Percentiles rank a stretch among this genome's conserved stretches.
phyloP scores from a whole-genome alignment of 92 coral and sea anemone genomes.

The Epizoanthus scotinus region DNA sequence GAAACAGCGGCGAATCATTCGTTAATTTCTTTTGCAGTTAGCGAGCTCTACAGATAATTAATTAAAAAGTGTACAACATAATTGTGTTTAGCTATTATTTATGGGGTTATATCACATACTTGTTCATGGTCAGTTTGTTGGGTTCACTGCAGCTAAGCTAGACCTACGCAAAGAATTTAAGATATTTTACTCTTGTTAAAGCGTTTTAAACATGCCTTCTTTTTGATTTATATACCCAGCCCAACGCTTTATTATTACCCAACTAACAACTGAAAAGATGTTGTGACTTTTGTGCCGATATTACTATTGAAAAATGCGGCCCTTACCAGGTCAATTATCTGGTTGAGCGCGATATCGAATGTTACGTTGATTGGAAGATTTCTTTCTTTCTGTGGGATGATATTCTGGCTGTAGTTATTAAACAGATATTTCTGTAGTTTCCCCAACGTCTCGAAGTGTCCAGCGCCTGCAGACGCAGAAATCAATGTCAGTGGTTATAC shows the following conservation, averaged over 20 bases:
- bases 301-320: not conserved
- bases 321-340: conserved; percentile 90
- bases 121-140: not conserved
- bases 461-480: conserved; percentile 47
- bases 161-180: not conserved
- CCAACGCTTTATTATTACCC: not conserved
- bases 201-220: not conserved
- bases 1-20: too few relatives aligned
- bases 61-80: not conserved
- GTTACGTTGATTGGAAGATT: conserved; percentile 67
- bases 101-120: too few relatives aligned
- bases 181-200: not conserved
- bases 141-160: not conserved
- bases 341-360: conserved; percentile 86
- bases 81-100: too few relatives aligned
- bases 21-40: too few relatives aligned
- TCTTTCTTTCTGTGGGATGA: conserved; percentile 74
- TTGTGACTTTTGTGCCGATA: not conserved
- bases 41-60: not conserved
- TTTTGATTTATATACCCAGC: not conserved
- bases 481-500: conserved; percentile 23
- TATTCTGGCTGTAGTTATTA: conserved; percentile 78
- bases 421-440: conserved; percentile 62
- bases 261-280: too few relatives aligned
- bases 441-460: conserved; percentile 64